A percentile compares a stretch with the other conserved stretches of the same genome.
Evolutionary conservation across 1,140 invertebrate species (phyloP).

Genomic region (Gonatopus flavifemur): DNA sequence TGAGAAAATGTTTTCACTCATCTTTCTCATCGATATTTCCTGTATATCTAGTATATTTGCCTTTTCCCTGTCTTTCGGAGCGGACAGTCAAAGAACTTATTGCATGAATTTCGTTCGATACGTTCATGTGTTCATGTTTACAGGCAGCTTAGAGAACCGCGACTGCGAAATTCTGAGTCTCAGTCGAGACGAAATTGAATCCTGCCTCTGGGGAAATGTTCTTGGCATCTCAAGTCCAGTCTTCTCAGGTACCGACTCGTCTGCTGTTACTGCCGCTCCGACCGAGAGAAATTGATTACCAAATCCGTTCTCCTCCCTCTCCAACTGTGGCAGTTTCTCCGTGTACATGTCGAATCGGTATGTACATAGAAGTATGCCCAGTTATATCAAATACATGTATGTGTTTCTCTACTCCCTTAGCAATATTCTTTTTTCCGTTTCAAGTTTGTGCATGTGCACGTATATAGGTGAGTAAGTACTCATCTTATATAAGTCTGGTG

Average conservation of each 20-base stretch:
- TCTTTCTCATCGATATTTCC: too few relatives aligned
- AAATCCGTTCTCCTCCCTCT: too few relatives aligned
- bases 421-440: too few relatives aligned
- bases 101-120: constrained; percentile 33
- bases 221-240: constrained; percentile 19
- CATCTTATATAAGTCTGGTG: too few relatives aligned
- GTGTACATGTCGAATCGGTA: not conserved
- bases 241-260: constrained; percentile 14
- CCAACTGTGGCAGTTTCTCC: too few relatives aligned
- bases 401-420: too few relatives aligned
- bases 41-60: too few relatives aligned
- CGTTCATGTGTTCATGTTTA: constrained; percentile 34
- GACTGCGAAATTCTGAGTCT: constrained; percentile 40
- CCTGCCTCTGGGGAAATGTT: constrained; percentile 43
- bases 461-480: too few relatives aligned
- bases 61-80: not conserved
- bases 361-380: not conserved
- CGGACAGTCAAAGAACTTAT: constrained; percentile 38
- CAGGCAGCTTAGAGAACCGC: constrained; percentile 31
- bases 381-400: not conserved
- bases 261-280: constrained; percentile 12
- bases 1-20: too few relatives aligned
- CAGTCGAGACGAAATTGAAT: constrained; percentile 46
- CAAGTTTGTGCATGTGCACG: too few relatives aligned
- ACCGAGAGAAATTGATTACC: constrained; percentile 37